Percentiles rank a stretch among this genome's conserved stretches.
Evolutionary conservation across 2,797 vertebrate genomes (phyloP).

Genomic region (Salmo trutta): DNA sequence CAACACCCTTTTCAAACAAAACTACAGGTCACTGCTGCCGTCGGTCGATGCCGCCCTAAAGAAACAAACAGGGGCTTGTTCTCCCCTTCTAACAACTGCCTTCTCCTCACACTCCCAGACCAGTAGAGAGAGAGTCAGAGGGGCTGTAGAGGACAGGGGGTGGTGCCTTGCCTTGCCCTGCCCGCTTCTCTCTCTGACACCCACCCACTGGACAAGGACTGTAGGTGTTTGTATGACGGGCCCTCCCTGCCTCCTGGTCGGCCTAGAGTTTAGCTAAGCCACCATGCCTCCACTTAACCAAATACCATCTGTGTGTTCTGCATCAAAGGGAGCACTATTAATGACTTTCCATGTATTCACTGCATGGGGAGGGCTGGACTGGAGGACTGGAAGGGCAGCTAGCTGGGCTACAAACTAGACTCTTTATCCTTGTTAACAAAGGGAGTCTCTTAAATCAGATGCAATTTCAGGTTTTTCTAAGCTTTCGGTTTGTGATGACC

Average conservation of each 20-base stretch:
- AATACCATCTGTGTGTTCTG: conserved; percentile 84
- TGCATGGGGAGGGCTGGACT: conserved; percentile 42
- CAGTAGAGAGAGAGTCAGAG: background rate
- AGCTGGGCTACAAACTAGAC: conserved; percentile 28
- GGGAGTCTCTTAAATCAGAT: background rate
- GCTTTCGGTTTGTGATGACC: background rate
- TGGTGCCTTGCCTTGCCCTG: background rate
- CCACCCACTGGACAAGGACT: conserved; percentile 26
- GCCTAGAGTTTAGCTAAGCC: conserved; percentile 79
- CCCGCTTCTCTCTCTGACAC: conserved; percentile 26
- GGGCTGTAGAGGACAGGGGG: background rate
- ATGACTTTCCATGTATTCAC: conserved; percentile 81
- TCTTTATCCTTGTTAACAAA: background rate
- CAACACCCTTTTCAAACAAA: conserved; percentile 71
- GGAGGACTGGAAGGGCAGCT: conserved; percentile 34
- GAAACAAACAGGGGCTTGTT: conserved; percentile 74
- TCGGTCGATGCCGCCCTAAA: conserved; percentile 59
- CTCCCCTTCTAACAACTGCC: conserved; percentile 26
- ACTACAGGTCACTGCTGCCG: conserved; percentile 66
- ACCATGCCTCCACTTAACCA: conserved; percentile 76
- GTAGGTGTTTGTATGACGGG: conserved; percentile 58
- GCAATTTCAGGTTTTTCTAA: background rate
- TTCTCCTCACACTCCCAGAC: background rate
- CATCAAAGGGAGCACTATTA: conserved; percentile 85
- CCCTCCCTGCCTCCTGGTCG: conserved; percentile 53